Evolutionary conservation across 2,113 vertebrate genomes (phyloP).

Genomic region (Calypte anna): DNA sequence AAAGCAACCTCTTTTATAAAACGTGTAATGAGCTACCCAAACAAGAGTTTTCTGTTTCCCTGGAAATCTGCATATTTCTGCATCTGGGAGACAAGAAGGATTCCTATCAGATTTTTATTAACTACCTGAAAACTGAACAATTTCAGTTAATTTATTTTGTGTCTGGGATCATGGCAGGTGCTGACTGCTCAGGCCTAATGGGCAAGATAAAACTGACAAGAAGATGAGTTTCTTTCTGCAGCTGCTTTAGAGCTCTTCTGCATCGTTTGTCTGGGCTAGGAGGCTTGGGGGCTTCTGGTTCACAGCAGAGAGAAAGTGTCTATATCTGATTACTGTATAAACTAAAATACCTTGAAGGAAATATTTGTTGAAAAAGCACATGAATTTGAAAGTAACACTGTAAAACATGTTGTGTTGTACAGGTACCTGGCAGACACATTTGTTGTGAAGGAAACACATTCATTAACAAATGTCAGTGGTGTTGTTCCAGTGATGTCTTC

Average conservation of each 20-base stretch:
- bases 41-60: background rate
- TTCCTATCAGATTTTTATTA: background rate
- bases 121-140: background rate
- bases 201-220: background rate
- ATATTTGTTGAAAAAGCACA: background rate
- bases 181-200: background rate
- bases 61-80: background rate
- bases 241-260: background rate
- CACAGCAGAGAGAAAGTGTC: background rate
- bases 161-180: background rate
- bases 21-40: background rate
- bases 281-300: background rate
- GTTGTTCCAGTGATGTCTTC: constrained; percentile 98
- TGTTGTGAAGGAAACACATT: constrained; percentile 97
- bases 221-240: background rate
- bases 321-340: background rate
- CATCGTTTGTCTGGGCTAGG: background rate
- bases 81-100: background rate
- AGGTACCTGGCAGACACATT: constrained; percentile 95
- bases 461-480: constrained; percentile 93
- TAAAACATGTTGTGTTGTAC: background rate
- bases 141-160: background rate
- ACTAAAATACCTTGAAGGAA: background rate
- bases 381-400: background rate
- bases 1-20: background rate